Base-by-base conservation (phyloP, 2,797 vertebrate genomes). In the Girardinus metallicus region DNA sequence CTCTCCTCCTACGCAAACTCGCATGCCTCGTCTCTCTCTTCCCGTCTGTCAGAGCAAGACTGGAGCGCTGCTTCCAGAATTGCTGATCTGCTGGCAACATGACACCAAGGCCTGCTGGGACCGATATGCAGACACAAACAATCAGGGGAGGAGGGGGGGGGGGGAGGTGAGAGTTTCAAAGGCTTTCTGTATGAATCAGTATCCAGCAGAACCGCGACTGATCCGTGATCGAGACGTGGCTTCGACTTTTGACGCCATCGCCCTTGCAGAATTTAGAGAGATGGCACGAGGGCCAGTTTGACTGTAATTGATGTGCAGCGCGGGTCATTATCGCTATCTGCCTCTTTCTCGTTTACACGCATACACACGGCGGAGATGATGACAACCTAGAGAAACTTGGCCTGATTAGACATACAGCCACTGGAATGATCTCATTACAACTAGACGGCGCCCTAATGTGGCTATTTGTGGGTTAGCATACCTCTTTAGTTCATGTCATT, bases 81-180 rank as follows among this genome's bases (percentile, higher is more conserved):
- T 73, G 87, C 87, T 82, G 86, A 90, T 86, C 79, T 74, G 86
- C 86, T 82, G 86, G 90, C 87, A 93, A 86, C 87, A 49, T 80
- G 86, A 92, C 87, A 86, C 90, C 36, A 6, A 49, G 81, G 83
- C 78, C 87, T 39, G 85, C 86, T 84, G 87, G 86, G 85, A 80
- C 81, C 76, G 85, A 90, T 80, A 89, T 36, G 47, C 76, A 79
- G 74, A 75, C 76, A 76, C 73, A 64, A 64, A 71, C 82, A 62
- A 53, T 51, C 77, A 43, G 39, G 46, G 73, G 39, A 18, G 43
- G 10, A 0, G 41, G 41, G 9, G 41, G 41, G 73, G 34, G 6
- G 18, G 18, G 6, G 57, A 39, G 39, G 1, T n/a, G n/a, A n/a
- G n/a, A n/a, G n/a, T 73, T 75, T 71, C 44, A 43, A 77, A 82